These are phyloP conservation scores for Hystrix brachyura DNA, from an alignment of 2,113 vertebrate genomes.

Conservation along the genomic window DNA sequence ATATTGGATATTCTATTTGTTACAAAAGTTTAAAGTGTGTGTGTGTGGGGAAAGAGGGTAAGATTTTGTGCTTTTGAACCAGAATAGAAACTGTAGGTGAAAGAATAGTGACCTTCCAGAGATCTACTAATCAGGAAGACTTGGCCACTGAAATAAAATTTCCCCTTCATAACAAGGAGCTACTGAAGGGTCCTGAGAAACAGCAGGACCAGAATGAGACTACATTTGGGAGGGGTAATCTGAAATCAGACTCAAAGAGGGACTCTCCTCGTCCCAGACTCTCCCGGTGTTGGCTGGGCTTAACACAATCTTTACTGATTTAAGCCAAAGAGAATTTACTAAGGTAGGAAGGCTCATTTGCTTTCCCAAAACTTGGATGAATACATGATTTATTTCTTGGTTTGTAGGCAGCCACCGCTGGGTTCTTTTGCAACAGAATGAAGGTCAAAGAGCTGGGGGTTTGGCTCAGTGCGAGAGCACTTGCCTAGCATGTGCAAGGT, in stretches of 20 bases:
- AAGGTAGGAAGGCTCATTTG: background rate
- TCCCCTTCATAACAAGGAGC: background rate
- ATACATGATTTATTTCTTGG: background rate
- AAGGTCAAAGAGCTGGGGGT: background rate
- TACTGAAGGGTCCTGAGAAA: background rate
- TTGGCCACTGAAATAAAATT: background rate
- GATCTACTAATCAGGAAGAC: background rate
- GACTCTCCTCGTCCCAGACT: background rate
- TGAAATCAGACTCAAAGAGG: background rate
- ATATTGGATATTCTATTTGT: background rate
- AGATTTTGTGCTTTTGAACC: background rate
- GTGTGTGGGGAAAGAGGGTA: too few relatives aligned
- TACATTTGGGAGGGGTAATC: background rate
- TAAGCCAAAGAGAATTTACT: background rate
- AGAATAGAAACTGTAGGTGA: background rate
- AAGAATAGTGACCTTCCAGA: conserved; percentile 9
- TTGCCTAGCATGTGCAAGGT: too few relatives aligned
- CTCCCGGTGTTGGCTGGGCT: background rate
- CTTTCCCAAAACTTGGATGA: conserved; percentile 15
- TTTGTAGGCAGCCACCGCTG: background rate
- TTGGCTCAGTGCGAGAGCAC: too few relatives aligned
- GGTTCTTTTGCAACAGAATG: background rate
- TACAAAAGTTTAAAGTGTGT: background rate
- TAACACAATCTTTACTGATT: background rate
- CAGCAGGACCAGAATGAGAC: background rate